These are phyloP conservation scores for Psilanteris sp. DNA, from an alignment of 1,140 invertebrate species.

Conservation along the genomic window DNA sequence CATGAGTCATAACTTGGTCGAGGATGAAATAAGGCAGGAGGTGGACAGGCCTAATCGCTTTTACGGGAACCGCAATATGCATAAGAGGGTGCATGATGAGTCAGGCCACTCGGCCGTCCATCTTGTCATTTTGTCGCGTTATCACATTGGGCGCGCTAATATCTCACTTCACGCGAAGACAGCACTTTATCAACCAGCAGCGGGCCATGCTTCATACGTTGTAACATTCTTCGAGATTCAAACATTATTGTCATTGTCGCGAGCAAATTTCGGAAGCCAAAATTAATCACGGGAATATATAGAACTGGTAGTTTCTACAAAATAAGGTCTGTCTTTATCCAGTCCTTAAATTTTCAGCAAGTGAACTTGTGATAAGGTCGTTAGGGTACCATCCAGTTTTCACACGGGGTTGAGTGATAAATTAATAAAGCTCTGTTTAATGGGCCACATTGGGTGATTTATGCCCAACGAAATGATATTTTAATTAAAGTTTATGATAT, in stretches of 20 bases:
- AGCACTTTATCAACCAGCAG: constrained; percentile 52
- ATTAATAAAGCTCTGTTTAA: constrained; percentile 53
- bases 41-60: constrained; percentile 44
- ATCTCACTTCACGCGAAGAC: constrained; percentile 55
- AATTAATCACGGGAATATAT: constrained; percentile 25
- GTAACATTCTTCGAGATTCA: constrained; percentile 7
- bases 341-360: constrained; percentile 27
- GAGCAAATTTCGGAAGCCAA: constrained; percentile 5
- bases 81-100: constrained; percentile 60
- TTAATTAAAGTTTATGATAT: constrained; percentile 51
- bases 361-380: constrained; percentile 39
- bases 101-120: constrained; percentile 48
- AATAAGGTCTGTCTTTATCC: constrained; percentile 13
- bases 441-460: constrained; percentile 25
- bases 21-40: constrained; percentile 26
- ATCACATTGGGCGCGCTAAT: constrained; percentile 44
- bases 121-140: constrained; percentile 62
- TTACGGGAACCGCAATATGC: constrained; percentile 50
- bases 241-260: constrained; percentile 40
- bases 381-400: constrained; percentile 20
- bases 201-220: constrained; percentile 28
- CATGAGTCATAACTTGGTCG: constrained; percentile 38
- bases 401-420: constrained; percentile 33
- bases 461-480: constrained; percentile 26
- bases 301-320: constrained; percentile 8